phyloP scores from a whole-genome alignment of 2,797 vertebrate genomes.

The Rhyacichthys aspro region DNA sequence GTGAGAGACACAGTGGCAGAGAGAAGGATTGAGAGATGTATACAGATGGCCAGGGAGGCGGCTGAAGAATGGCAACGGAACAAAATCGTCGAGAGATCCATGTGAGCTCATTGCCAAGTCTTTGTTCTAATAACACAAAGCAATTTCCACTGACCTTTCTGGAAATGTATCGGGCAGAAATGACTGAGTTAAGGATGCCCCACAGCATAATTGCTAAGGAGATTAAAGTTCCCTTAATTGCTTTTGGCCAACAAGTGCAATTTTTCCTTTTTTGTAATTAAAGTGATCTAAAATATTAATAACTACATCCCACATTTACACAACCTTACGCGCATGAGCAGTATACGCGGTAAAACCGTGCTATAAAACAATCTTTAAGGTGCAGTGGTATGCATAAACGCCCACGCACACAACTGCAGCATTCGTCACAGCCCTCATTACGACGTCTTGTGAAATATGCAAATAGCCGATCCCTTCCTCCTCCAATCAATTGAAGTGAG shows the following conservation, averaged over 20 bases:
- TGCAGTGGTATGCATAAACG: slow-evolving; percentile 27
- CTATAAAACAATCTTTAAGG: slow-evolving; percentile 45
- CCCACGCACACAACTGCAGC: slow-evolving; percentile 11
- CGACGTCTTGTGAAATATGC: slow-evolving; percentile 64
- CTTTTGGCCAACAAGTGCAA: slow-evolving; percentile 93
- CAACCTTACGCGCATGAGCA: slow-evolving; percentile 21
- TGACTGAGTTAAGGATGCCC: slow-evolving; percentile 91
- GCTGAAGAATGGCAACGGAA: slow-evolving; percentile 55
- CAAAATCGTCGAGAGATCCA: slow-evolving; percentile 64
- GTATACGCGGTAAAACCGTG: slow-evolving; percentile 20
- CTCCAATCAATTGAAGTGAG: slow-evolving; percentile 37
- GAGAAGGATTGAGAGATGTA: slow-evolving; percentile 51
- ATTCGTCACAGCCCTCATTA: slow-evolving; percentile 65
- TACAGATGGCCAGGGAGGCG: slow-evolving; percentile 71
- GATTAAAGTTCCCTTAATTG: slow-evolving; percentile 97
- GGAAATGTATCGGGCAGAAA: slow-evolving; percentile 84
- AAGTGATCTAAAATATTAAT: slow-evolving; percentile 98
- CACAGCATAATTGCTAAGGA: slow-evolving; percentile 95
- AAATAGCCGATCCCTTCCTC: slow-evolving; percentile 57
- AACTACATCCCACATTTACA: slow-evolving; percentile 70
- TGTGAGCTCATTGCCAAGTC: slow-evolving; percentile 70
- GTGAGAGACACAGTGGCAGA: slow-evolving; percentile 32
- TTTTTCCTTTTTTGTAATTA: slow-evolving; percentile 94
- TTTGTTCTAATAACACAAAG: slow-evolving; percentile 88
- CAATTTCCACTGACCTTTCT: slow-evolving; percentile 89